Evolutionary conservation across 2,888 invertebrate species (phyloP), one percentile per base, ranked within the genome.

Genomic region (Mellilla xanthometata): DNA sequence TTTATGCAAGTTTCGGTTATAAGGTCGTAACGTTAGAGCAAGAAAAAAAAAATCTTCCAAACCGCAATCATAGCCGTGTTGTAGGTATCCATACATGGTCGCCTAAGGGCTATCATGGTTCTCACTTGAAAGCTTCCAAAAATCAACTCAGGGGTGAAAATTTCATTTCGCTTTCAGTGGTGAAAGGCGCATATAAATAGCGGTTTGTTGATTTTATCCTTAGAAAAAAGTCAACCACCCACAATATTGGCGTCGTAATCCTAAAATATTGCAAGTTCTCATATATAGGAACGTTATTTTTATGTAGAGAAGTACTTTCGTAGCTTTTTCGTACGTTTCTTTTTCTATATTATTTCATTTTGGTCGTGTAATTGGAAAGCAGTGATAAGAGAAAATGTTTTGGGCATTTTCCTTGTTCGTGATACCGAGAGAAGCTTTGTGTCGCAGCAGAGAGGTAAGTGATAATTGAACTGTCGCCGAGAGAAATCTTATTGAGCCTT

Each of bases 231-330:
- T 64, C 62, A 68, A 56, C 54, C 57, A 66, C 68, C 71, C 71
- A 82, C 78, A 83, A 82, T 80, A 86, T 87, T 84, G 81, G 72
- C 61, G 65, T 60, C 61, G 70, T 87, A 87, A 88, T 86, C 87
- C 85, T 61, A 63, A 71, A 79, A 76, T 87, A 87, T 88, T 87
- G 76, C 82, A 68, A 71, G 68, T 68, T 68, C 72, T 72, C 72
- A 68, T 68, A 74, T 24, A 58, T 62, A 56, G 60, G 63, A 68
- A 62, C 59, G 56, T 72, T 69, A n/a, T 24, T 27, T 27, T 72
- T 68, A n/a, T 7, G 19, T 19, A 19, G 11, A 11, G 23, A 26
- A 12, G 24, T 12, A 30, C 24, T 27, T n/a, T 39, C 13, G 22
- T 23, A 22, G 19, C 32, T 41, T 33, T 40, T 28, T 13, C 12